Evolutionary conservation across 1,140 invertebrate species (phyloP).

Genomic region (Artemia franciscana): DNA sequence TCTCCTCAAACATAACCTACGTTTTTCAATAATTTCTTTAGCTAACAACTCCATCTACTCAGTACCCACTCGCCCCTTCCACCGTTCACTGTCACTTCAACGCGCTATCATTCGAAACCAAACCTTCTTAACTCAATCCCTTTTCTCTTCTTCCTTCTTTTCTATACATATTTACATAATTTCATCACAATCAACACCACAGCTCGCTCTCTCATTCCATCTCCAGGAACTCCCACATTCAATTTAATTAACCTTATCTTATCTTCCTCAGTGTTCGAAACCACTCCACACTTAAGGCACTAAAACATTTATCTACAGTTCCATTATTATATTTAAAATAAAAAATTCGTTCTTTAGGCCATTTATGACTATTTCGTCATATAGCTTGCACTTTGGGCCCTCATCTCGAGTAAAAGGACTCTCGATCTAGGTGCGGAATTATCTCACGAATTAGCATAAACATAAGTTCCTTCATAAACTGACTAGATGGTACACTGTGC

Average conservation of each 20-base stretch:
- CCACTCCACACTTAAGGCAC: background rate
- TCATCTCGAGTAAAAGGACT: background rate
- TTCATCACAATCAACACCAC: background rate
- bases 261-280: background rate
- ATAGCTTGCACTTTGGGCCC: no score
- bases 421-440: background rate
- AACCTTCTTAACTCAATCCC: background rate
- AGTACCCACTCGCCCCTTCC: no score
- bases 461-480: background rate
- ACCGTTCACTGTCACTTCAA: no score
- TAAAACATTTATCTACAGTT: background rate
- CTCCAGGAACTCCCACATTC: background rate
- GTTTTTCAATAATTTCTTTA: no score
- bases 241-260: background rate
- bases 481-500: background rate
- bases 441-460: background rate
- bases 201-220: background rate
- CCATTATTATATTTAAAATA: background rate
- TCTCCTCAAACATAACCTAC: no score
- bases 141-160: background rate
- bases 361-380: background rate
- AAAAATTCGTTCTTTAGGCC: background rate
- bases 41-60: no score
- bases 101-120: background rate
- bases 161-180: background rate